Evolutionary conservation across 1,140 invertebrate genomes (phyloP).

Genomic region (Saxidomus purpurata): DNA sequence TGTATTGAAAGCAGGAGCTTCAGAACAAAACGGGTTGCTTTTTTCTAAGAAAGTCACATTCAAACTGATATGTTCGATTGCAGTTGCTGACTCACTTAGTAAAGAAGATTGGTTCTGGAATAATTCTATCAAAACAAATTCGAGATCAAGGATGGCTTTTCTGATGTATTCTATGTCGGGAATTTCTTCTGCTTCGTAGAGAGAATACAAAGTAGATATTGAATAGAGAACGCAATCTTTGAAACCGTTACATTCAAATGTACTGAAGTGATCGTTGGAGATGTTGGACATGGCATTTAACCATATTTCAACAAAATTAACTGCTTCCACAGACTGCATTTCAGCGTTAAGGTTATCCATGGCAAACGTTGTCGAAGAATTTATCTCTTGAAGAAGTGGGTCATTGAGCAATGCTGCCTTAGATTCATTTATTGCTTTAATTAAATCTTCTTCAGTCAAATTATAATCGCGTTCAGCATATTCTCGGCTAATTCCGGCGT

Average conservation of each 20-base stretch:
- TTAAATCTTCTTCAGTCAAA: conserved; percentile 7
- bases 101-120: background rate
- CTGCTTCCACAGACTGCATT: background rate
- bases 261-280: conserved; percentile 16
- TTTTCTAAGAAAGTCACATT: background rate
- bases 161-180: background rate
- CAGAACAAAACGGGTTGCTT: conserved; percentile 35
- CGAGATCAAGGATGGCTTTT: conserved; percentile 15
- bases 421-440: background rate
- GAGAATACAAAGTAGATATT: conserved; percentile 7
- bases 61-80: background rate
- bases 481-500: conserved; percentile 9
- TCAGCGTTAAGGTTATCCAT: background rate
- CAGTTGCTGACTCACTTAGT: background rate
- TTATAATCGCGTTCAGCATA: conserved; percentile 35
- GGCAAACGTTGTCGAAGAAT: background rate
- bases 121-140: conserved; percentile 8
- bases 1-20: conserved; percentile 13
- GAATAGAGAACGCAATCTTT: too few species aligned
- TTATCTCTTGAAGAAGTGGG: conserved; percentile 23
- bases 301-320: conserved; percentile 34
- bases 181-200: conserved; percentile 12
- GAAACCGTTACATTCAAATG: background rate
- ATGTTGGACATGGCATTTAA: conserved; percentile 31
- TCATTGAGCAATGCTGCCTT: background rate